A percentile compares a stretch with the other conserved stretches of the same genome.
Conservation (phyloP, 2,113 vertebrate genomes). For the Cercocebus atys region DNA sequence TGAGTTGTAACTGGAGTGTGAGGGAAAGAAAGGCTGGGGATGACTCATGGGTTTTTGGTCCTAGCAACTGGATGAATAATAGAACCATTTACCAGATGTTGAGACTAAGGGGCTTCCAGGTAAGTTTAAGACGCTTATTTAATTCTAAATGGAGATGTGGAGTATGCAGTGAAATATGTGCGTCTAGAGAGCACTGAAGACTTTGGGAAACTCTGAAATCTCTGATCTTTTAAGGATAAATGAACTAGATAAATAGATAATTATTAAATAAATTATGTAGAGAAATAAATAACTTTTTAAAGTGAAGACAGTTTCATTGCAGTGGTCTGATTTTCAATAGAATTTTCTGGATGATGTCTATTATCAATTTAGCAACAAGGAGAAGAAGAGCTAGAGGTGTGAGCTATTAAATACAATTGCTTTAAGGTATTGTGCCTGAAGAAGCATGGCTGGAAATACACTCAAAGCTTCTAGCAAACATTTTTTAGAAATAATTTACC, state of each 20-base stretch:
- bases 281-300: background rate
- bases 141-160: background rate
- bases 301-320: background rate
- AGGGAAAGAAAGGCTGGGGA: background rate
- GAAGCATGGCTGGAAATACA: background rate
- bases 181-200: background rate
- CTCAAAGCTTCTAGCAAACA: background rate
- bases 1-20: background rate
- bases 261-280: background rate
- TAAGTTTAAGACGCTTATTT: background rate
- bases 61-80: background rate
- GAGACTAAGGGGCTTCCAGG: background rate
- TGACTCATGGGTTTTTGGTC: background rate
- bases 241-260: background rate
- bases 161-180: background rate
- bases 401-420: background rate
- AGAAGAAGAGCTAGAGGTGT: background rate
- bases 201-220: background rate
- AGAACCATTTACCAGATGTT: background rate
- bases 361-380: slow-evolving; percentile 23
- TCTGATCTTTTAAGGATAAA: slow-evolving; percentile 10
- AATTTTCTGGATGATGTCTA: slow-evolving; percentile 1
- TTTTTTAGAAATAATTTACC: slow-evolving; percentile 20
- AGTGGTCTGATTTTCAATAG: background rate
- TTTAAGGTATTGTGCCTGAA: background rate